Evolutionary conservation across 2,888 invertebrate genomes (phyloP), one percentile per base, ranked within the genome.

Genomic region (Poecilus cupreus): DNA sequence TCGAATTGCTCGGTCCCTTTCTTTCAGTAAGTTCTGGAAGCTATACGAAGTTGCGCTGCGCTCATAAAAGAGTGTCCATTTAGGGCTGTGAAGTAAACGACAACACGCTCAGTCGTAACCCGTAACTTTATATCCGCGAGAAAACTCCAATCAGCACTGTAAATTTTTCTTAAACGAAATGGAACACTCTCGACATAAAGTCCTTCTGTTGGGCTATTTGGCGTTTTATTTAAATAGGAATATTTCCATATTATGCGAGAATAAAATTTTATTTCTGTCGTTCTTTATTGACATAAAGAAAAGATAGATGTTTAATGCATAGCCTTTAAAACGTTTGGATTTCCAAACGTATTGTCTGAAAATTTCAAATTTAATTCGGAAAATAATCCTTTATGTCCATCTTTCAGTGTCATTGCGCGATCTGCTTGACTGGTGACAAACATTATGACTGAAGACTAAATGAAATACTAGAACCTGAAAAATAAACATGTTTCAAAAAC

Each of bases 41-140:
- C 64, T 46, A 78, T 78, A 60, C 11, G 60, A 75, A n/a, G n/a
- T n/a, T n/a, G n/a, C n/a, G 51, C 46, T 37, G 13, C 43, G 60
- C 60, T 78, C 78, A 64, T 78, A 78, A 78, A 78, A n/a, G 10
- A 13, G 22, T 64, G 26, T 64, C 78, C 78, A 78, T 78, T 78
- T 78, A 64, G 13, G 46, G 26, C 26, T 22, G 60, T 60, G 39
- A 37, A 78, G 77, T 57, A 57, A 78, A 60, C 78, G 78, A 64
- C 76, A 54, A 76, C 54, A 54, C 32, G 54, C 32, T 46, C 13
- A 24, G 64, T 78, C 78, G 78, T 78, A 78, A 78, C 78, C 46
- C 22, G 46, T 24, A 78, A 78, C 60, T 78, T 78, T 78, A 78
- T 26, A 78, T n/a, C 64, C 64, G 43, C 16, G 57, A 13, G 78